phyloP scores from a whole-genome alignment of 1,140 invertebrate species.

The Anoplophora glabripennis region DNA sequence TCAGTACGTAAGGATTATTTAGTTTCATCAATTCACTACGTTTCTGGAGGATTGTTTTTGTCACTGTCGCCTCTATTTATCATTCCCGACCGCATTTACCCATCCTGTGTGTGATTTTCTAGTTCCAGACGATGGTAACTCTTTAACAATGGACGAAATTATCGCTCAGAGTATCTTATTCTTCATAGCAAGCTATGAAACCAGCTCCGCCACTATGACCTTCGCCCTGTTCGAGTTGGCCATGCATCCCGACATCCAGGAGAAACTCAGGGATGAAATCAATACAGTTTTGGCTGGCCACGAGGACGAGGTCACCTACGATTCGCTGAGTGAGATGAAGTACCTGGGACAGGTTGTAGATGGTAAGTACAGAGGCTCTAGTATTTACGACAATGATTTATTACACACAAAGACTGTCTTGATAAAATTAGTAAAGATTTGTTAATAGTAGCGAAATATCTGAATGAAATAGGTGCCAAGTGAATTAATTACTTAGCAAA shows the following conservation, averaged over 20 bases:
- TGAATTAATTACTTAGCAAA: too few relatives aligned
- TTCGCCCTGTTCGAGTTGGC: conserved; percentile 48
- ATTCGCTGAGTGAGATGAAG: conserved; percentile 55
- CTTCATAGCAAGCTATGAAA: conserved; percentile 48
- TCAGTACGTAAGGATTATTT: too few relatives aligned
- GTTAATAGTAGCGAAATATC: too few relatives aligned
- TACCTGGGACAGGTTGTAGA: conserved; percentile 41
- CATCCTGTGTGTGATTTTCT: too few relatives aligned
- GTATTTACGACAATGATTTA: too few relatives aligned
- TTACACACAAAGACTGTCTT: too few relatives aligned
- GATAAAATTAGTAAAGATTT: too few relatives aligned
- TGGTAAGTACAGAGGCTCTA: conserved; percentile 51
- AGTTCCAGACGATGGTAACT: not conserved
- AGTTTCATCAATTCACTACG: too few relatives aligned
- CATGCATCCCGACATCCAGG: conserved; percentile 49
- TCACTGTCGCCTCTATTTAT: too few relatives aligned
- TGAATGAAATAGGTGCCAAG: too few relatives aligned
- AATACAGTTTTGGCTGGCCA: conserved; percentile 49
- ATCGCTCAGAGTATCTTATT: conserved; percentile 46
- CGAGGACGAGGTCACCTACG: conserved; percentile 54
- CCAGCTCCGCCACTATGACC: conserved; percentile 46
- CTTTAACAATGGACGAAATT: conserved; percentile 32
- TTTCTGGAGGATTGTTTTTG: too few relatives aligned
- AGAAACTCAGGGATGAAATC: conserved; percentile 48
- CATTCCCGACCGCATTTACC: too few relatives aligned